Conservation (phyloP, 2,888 invertebrate species). For the Galerucella nymphaeae region DNA sequence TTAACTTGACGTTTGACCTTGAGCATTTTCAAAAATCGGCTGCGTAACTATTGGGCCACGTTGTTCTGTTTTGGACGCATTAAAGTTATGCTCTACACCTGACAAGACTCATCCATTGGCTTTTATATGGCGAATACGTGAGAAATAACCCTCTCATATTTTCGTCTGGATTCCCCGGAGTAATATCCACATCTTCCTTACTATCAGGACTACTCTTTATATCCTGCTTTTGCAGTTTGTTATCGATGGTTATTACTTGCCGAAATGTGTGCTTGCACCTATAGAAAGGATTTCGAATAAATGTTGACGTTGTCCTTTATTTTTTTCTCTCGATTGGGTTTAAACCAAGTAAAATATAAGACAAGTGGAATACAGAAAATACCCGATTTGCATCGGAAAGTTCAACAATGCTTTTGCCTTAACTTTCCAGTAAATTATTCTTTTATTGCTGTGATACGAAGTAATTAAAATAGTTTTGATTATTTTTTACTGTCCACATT, state of each 20-base stretch:
- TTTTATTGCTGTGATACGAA: background rate
- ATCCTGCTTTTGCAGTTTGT: slow-evolving; percentile 57
- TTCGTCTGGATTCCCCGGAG: slow-evolving; percentile 59
- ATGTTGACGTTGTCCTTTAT: slow-evolving; percentile 39
- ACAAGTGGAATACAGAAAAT: background rate
- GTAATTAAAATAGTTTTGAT: background rate
- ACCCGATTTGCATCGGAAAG: background rate
- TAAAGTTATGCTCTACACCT: slow-evolving; percentile 59
- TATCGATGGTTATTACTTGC: slow-evolving; percentile 62
- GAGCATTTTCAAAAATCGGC: too few relatives aligned
- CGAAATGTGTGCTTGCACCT: slow-evolving; percentile 50
- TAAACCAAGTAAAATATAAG: background rate
- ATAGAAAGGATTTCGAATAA: slow-evolving; percentile 37
- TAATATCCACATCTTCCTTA: slow-evolving; percentile 61
- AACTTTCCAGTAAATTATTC: too few relatives aligned
- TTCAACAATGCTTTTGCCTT: too few relatives aligned
- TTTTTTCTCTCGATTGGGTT: slow-evolving; percentile 8
- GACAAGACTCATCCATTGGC: slow-evolving; percentile 59
- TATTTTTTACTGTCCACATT: too few relatives aligned
- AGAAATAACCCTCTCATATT: slow-evolving; percentile 62
- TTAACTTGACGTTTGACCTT: too few relatives aligned
- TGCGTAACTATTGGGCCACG: too few relatives aligned
- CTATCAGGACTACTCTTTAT: slow-evolving; percentile 58
- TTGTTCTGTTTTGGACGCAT: slow-evolving; percentile 48
- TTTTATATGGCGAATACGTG: slow-evolving; percentile 60